These are phyloP conservation scores for Chromoteleia sp. DNA, from an alignment of 2,888 invertebrate genomes.

Conservation along the genomic window DNA sequence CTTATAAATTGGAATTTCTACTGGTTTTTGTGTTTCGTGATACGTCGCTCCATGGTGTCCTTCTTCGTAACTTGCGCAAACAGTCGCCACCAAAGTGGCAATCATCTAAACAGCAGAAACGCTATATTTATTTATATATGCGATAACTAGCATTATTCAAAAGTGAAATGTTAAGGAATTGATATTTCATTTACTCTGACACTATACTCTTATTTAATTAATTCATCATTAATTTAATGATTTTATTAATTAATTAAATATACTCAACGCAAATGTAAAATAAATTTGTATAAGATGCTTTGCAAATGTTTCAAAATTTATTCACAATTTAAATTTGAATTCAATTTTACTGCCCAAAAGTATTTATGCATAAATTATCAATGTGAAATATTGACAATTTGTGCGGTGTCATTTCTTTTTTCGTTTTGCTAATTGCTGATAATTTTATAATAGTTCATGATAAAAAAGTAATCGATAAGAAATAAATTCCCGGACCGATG, in stretches of 20 bases:
- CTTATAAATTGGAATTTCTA: constrained; percentile 81
- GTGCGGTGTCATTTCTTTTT: no score
- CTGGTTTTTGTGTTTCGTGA: constrained; percentile 80
- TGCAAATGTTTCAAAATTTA: no score
- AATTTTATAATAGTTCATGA: no score
- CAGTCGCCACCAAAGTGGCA: constrained; percentile 72
- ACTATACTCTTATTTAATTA: background rate
- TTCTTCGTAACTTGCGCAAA: constrained; percentile 77
- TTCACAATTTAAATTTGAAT: no score
- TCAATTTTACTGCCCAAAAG: no score
- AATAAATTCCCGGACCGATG: background rate
- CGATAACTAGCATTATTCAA: background rate
- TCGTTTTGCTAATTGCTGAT: no score
- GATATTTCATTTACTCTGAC: background rate
- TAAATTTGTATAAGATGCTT: no score
- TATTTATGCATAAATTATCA: no score
- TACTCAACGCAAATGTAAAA: no score
- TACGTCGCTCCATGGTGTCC: constrained; percentile 78
- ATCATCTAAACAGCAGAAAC: constrained; percentile 74
- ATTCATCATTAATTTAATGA: background rate
- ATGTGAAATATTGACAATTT: no score
- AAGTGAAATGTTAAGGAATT: no score
- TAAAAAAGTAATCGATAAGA: background rate
- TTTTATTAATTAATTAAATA: no score
- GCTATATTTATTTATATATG: constrained; percentile 32